Evolutionary conservation across 2,113 vertebrate species (phyloP).

Genomic region (Coracopsis vasa): DNA sequence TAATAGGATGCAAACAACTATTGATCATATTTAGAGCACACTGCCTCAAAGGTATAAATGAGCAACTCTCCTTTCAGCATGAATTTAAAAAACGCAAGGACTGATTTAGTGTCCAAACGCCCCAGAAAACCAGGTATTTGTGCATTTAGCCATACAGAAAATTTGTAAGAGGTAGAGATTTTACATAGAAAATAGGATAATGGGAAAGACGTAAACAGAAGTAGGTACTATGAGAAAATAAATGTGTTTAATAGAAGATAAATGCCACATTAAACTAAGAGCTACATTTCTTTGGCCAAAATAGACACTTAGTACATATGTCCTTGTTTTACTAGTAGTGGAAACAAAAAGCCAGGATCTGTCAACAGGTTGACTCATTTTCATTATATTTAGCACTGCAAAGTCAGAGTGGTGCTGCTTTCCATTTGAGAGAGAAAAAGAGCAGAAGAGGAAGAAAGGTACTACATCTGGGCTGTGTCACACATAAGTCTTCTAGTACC

Average conservation of each 20-base stretch:
- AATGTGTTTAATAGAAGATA: neutral
- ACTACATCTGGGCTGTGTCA: neutral
- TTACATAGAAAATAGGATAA: neutral
- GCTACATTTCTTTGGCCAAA: neutral
- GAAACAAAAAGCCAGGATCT: neutral
- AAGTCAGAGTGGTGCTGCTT: neutral
- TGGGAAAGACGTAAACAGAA: neutral
- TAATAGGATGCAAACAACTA: conserved; percentile 4
- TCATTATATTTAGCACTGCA: neutral
- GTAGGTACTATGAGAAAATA: neutral
- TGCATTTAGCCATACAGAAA: neutral
- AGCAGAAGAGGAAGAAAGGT: neutral
- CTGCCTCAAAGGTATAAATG: neutral
- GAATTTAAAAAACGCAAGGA: neutral
- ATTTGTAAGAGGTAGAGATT: neutral
- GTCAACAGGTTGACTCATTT: neutral
- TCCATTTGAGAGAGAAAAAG: neutral
- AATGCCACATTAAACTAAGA: neutral
- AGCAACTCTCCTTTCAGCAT: neutral
- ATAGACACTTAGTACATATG: neutral
- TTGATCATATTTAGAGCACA: conserved; percentile 5
- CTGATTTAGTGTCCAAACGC: neutral
- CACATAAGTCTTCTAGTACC: neutral
- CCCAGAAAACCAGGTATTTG: neutral
- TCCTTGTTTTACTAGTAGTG: neutral